Base-by-base conservation (phyloP, 2,888 invertebrate genomes). In the Polydrusus tereticollis region DNA sequence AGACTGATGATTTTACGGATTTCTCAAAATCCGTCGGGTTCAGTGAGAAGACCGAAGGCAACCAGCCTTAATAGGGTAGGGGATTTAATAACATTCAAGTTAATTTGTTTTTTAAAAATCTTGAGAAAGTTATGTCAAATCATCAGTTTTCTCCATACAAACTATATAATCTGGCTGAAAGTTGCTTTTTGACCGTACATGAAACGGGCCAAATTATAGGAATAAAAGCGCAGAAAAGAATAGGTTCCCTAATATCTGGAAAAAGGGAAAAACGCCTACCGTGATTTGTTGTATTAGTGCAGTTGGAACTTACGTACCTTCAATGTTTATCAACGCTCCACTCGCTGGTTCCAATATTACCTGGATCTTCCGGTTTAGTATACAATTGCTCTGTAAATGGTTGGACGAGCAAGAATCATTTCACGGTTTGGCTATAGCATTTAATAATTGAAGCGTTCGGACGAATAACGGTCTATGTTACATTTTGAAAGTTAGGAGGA, bases 141-240 rank as follows among this genome's bases (percentile, higher is more conserved):
- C 26, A 45, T n/a, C 45, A 63, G 29, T 63, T 45, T 63, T n/a
- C 10, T 36, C 36, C 36, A 5, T 12, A 36, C 36, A 36, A 36
- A 36, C 4, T 36, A 36, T 36, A 36, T 36, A 36, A 36, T 36
- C 4, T 36, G 36, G 36, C 4, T 36, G 36, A 36, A 36, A 36
- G 36, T 36, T 5, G 36, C 36, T 36, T 36, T 36, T 8, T 12
- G 36, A 36, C 36, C 36, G 85, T 86, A 0, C 85, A 85, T 76
- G 74, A 75, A 1, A 83, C 85, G 1, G 20, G 16, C 36, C 14
- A 47, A 26, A 68, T 72, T 29, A n/a, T 73, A n/a, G 75, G 63
- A 20, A 29, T 20, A n/a, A 68, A 65, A 52, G 75, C 68, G 20
- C 47, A 55, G 41, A 59, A 55, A 47, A 55, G 69, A 65, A 45